Base-by-base conservation (phyloP, 2,888 invertebrate genomes). In the Melikaiella ostensackeni region DNA sequence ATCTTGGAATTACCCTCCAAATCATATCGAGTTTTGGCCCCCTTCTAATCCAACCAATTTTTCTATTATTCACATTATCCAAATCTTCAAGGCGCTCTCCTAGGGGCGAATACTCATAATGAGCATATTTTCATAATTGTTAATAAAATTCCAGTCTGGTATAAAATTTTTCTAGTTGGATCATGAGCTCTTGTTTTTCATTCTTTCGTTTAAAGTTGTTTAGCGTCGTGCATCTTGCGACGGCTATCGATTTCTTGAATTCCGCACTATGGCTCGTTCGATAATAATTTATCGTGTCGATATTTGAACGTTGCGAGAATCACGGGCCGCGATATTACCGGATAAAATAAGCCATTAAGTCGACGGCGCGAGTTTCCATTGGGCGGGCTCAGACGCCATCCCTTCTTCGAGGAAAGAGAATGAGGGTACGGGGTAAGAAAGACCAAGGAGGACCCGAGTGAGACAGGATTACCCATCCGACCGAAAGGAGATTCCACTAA, bases 271-370 rank as follows among this genome's bases (percentile, higher is more conserved):
- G 30, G 59, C 38, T 73, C 64, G 75, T 74, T 73, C 75, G 78
- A 73, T 59, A 83, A 82, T 84, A 83, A 83, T 84, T 82, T 85
- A 85, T 83, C 74, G 80, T 78, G 76, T 78, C 81, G 84, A 86
- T 86, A 82, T 83, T 83, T 81, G 82, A 84, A 80, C 75, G 81
- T 78, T 74, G 70, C 35, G 80, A 79, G 78, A 77, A 79, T 82
- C 83, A 82, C 81, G 83, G 82, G 81, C 83, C 84, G 84, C 87
- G 85, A 86, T 89, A 89, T 89, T 88, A 88, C 83, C 83, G 84
- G 88, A 88, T 88, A 88, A 89, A 89, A 90, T 89, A 89, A 90
- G 87, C 89, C 87, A 90, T 91, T 89, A 89, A 89, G 86, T 89
- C 84, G 84, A 86, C 83, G 86, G 80, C 82, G 84, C 79, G 80